Evolutionary conservation across 2,888 invertebrate species (phyloP), one percentile per base, ranked within the genome.

Genomic region (Argyresthia albistria): DNA sequence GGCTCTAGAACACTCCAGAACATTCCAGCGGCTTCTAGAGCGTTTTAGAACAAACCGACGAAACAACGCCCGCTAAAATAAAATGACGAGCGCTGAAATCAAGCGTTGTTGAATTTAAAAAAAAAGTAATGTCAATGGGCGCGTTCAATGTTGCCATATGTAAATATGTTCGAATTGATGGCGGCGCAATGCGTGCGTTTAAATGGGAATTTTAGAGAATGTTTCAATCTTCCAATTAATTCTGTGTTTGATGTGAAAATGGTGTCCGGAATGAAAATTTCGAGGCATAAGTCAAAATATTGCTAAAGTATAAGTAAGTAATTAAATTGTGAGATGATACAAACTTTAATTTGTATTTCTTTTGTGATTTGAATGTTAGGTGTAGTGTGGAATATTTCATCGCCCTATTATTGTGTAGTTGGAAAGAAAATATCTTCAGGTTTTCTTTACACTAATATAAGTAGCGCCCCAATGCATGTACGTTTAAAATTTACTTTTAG

Each of bases 1-100:
- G 86, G 64, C 66, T 86, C 67, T 86, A 81, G 37, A 10, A 48
- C 9, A 16, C 46, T 14, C 16, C 4, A 15, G 45, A 45, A 4
- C 25, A 42, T 10, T 42, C 42, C 12, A 42, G 42, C 8, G 6
- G 11, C 42, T 42, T 42, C 42, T 42, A 42, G 25, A 25, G 6
- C 42, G 46, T 42, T 42, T 11, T 42, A 42, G 25, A 25, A 25
- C 42, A 52, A 52, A 52, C 46, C 46, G 25, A 35, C 6, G 25
- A 25, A 6, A 42, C 35, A 46, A 45, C 51, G 45, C 25, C 8
- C 51, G 51, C 51, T 46, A 37, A 16, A 9, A 39, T 25, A 25
- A 25, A 25, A 4, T 25, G 25, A 2, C 25, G 6, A 25, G n/a
- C n/a, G n/a, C n/a, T 25, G 25, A 25, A 25, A 25, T 2, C 25